Percentiles rank a stretch among this genome's conserved stretches.
Evolutionary conservation across 2,113 vertebrate genomes (phyloP).

Genomic region (Procavia capensis): DNA sequence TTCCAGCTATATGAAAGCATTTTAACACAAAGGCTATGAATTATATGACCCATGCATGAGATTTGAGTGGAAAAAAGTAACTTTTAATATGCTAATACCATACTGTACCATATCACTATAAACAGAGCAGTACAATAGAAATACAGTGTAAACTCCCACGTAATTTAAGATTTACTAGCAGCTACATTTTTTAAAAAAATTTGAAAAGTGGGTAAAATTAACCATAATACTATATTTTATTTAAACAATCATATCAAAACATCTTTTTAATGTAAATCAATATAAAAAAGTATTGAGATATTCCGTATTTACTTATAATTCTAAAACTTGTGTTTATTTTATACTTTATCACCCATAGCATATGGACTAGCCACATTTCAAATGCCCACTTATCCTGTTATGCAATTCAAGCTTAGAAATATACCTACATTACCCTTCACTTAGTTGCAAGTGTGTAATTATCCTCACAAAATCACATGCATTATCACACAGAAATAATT

Average conservation of each 20-base stretch:
- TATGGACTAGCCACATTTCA: background rate
- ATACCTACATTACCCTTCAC: background rate
- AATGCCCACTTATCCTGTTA: background rate
- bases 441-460: background rate
- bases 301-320: background rate
- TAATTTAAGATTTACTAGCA: background rate
- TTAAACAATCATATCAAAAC: background rate
- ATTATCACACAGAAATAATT: background rate
- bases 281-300: background rate
- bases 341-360: background rate
- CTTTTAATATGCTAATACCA: slow-evolving; percentile 39
- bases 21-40: slow-evolving; percentile 49
- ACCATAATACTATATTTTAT: background rate
- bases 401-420: background rate
- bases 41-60: background rate
- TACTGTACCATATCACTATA: background rate
- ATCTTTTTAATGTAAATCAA: background rate
- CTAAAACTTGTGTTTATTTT: background rate
- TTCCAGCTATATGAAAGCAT: background rate
- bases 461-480: background rate
- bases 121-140: background rate
- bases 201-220: background rate
- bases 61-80: background rate
- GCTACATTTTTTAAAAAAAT: background rate
- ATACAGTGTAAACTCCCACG: background rate